Evolutionary conservation across 2,797 vertebrate species (phyloP), one percentile per base, ranked within the genome.

Genomic region (Sebastes oblongus): DNA sequence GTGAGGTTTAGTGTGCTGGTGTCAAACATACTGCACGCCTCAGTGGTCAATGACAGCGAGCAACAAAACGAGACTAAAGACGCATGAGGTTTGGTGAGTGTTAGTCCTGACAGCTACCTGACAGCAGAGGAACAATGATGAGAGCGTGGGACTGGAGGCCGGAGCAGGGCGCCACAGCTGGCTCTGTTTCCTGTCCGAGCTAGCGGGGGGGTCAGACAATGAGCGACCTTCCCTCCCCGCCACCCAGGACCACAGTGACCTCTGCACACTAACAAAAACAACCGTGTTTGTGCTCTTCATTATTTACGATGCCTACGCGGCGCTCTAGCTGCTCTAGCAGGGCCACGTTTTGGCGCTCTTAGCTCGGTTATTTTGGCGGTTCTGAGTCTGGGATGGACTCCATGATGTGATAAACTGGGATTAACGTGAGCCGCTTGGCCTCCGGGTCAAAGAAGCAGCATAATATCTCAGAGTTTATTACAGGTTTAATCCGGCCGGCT

Each of bases 91-190:
- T 62, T 52, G 64, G 14, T 56, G 52, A 39, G 64, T 46, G 24
- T 30, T 6, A 12, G 42, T 52, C 8, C 32, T 61, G 62, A 80
- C 66, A 72, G 13, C 58, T 27, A 83, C 77, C 70, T 73, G 75
- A 25, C 73, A 22, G 61, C 58, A 9, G 58, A 70, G 55, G 24
- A 90, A 93, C 92, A 93, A 91, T 91, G 87, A 86, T 75, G 86
- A 59, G 88, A 92, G 83, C 81, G 69, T 83, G 76, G 80, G 87
- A 79, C 42, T 54, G 36, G 13, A 75, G 66, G 77, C 18, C 2
- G 73, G 46, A 77, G 72, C 78, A 24, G 60, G 71, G 27, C 20
- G 81, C 82, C 66, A 67, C 72, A 18, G 70, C 75, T 5, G 54
- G 39, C 61, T 32, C 25, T 39, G 78, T 29, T 92, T 93, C 92